Evolutionary conservation across 2,797 vertebrate species (phyloP), one percentile per base, ranked within the genome.

Genomic region (Falco cherrug): DNA sequence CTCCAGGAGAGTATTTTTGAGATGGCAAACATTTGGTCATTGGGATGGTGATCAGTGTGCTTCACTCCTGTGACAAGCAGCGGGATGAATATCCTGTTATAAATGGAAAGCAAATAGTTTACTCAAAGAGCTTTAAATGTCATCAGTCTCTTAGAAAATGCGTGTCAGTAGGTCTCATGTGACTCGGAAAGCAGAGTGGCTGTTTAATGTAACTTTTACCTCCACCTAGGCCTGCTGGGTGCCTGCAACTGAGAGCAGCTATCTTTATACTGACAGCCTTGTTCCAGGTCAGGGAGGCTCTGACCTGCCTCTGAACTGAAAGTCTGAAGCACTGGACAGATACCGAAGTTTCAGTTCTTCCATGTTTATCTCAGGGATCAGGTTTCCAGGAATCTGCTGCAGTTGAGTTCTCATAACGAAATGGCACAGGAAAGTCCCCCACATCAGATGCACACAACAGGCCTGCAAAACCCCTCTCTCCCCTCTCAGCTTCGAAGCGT

Each of bases 81-180:
- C 16, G 41, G 73, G 79, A 59, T 63, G 41, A 86, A 68, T 90
- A 88, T 48, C 61, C 59, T 75, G 26, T 78, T 78, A 47, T 48
- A 95, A 90, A 92, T 20, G 22, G 84, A 84, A 96, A 85, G 69
- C 67, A 90, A 95, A 83, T 25, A 59, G 73, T 86, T 95, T 86
- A 85, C 82, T 93, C 9, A 0, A 92, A 85, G 92, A 79, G 59
- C 56, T 91, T 93, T 94, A 90, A 74, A 89, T 95, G 69, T 76
- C 89, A 95, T 81, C 53, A 37, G 88, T 81, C 75, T 95, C 95
- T 94, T 87, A 63, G 84, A 95, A 90, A 95, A 92, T 41, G 65
- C 84, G n/a, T 81, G 81, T 86, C 64, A 92, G 73, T 29, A 70
- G 67, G 75, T 82, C 67, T 93, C 71, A 68, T 79, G 74, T 90